Conservation (phyloP, 2,888 invertebrate genomes). For the Pemphredon lugubris region DNA sequence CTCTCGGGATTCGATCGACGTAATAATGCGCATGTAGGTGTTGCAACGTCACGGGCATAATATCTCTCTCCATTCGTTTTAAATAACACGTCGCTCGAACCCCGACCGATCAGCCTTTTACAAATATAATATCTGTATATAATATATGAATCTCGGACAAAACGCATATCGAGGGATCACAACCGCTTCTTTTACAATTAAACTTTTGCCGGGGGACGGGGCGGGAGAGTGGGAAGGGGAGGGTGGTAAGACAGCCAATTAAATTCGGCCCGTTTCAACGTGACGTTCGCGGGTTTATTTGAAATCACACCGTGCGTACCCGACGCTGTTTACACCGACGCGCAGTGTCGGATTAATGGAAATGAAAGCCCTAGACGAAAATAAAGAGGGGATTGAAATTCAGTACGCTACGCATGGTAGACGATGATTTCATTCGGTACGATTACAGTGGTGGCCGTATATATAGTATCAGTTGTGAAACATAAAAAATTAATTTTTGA, state of each 20-base stretch:
- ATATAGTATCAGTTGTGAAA: too few relatives aligned
- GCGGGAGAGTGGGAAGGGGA: conserved; percentile 4
- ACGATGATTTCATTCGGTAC: too few relatives aligned
- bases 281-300: conserved; percentile 7
- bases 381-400: too few relatives aligned
- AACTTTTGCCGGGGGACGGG: conserved; percentile 29
- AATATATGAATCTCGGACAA: conserved; percentile 61
- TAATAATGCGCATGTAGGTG: conserved; percentile 18
- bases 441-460: too few relatives aligned
- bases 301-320: too few relatives aligned
- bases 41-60: neutral
- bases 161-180: conserved; percentile 65
- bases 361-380: too few relatives aligned
- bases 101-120: conserved; percentile 56
- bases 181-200: conserved; percentile 61
- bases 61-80: conserved; percentile 6
- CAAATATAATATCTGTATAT: conserved; percentile 70
- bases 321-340: too few relatives aligned
- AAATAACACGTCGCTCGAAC: conserved; percentile 53
- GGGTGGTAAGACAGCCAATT: conserved; percentile 26
- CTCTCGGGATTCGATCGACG: conserved; percentile 53
- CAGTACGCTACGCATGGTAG: too few relatives aligned
- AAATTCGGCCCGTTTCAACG: conserved; percentile 19
- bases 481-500: too few relatives aligned
- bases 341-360: too few relatives aligned